Percentiles rank a stretch among this genome's conserved stretches.
These are phyloP conservation scores for Sepioteuthis lessoniana DNA, from an alignment of 2,888 invertebrate genomes.

Conservation along the genomic window DNA sequence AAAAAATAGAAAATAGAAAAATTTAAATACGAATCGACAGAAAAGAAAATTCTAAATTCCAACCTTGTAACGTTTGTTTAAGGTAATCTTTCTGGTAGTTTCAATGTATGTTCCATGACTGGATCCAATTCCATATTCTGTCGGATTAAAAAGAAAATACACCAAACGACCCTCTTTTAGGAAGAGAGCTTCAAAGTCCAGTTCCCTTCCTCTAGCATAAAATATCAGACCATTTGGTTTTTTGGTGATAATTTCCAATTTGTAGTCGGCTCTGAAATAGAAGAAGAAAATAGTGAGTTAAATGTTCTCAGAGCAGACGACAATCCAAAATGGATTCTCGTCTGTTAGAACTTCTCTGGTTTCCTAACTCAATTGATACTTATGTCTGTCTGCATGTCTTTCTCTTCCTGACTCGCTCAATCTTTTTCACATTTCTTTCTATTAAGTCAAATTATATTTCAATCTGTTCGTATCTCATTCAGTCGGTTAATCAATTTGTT, in stretches of 20 bases:
- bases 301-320: neutral
- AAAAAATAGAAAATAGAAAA: no score
- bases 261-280: neutral
- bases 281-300: neutral
- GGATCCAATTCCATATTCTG: constrained; percentile 16
- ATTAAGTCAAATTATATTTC: no score
- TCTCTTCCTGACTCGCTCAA: no score
- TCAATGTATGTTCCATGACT: neutral
- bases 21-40: no score
- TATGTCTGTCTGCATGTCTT: no score
- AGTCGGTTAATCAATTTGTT: no score
- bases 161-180: neutral
- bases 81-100: neutral
- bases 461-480: no score
- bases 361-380: no score
- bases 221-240: constrained; percentile 40
- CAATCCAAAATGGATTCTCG: no score
- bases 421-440: no score
- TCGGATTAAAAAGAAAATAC: constrained; percentile 25
- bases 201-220: neutral
- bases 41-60: neutral
- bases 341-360: no score
- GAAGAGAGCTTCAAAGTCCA: constrained; percentile 34
- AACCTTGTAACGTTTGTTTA: neutral
- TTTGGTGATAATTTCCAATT: neutral